Evolutionary conservation across 2,113 vertebrate genomes (phyloP).

Genomic region (Pionites leucogaster): DNA sequence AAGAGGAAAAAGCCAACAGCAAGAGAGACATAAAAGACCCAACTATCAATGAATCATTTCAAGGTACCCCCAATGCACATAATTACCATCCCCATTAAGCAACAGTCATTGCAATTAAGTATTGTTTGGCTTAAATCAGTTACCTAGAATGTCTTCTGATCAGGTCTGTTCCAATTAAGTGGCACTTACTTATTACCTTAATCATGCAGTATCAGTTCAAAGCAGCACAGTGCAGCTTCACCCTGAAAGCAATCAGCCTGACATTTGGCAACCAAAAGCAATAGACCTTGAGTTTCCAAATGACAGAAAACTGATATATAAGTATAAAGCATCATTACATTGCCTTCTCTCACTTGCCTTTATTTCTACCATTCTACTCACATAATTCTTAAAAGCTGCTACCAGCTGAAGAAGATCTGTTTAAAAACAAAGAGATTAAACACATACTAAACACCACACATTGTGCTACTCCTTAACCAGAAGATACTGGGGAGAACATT

Average conservation of each 20-base stretch:
- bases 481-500: background rate
- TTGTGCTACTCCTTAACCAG: background rate
- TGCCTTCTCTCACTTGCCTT: background rate
- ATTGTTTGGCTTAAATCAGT: constrained; percentile 67
- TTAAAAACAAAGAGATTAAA: constrained; percentile 34
- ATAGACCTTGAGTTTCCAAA: background rate
- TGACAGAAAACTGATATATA: background rate
- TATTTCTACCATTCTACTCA: constrained; percentile 1
- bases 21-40: constrained; percentile 28
- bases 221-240: constrained; percentile 54
- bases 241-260: constrained; percentile 58
- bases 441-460: background rate
- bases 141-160: constrained; percentile 69
- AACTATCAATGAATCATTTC: constrained; percentile 56
- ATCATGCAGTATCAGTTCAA: constrained; percentile 63
- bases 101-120: constrained; percentile 61
- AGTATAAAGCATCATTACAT: background rate
- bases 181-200: constrained; percentile 57
- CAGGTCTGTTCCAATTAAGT: constrained; percentile 59
- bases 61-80: constrained; percentile 53
- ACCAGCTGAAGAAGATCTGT: background rate
- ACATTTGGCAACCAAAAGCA: constrained; percentile 47
- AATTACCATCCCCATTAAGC: constrained; percentile 61
- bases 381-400: constrained; percentile 1
- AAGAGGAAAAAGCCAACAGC: constrained; percentile 35